Evolutionary conservation across 1,140 invertebrate genomes (phyloP).

Genomic region (Philopotamus ludificatus): DNA sequence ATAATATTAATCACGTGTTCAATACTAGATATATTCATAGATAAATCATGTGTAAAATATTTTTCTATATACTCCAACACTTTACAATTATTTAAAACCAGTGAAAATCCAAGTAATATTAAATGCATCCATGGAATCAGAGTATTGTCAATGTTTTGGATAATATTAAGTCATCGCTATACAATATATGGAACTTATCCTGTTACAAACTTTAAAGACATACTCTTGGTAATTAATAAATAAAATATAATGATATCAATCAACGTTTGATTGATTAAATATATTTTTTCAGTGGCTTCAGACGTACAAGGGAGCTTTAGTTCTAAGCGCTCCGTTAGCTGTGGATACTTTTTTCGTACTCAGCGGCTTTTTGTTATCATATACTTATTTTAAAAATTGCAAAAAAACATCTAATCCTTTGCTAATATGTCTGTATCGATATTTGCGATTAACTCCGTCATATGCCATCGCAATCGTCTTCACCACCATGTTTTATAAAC

Average conservation of each 20-base stretch:
- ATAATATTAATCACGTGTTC: too few species aligned
- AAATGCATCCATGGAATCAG: slow-evolving; percentile 59
- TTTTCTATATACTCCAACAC: neutral
- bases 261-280: neutral
- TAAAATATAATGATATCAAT: neutral
- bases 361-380: neutral
- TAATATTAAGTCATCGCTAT: slow-evolving; percentile 63
- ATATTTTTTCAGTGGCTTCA: neutral
- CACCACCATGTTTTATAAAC: slow-evolving; percentile 56
- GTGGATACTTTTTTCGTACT: neutral
- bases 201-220: slow-evolving; percentile 45
- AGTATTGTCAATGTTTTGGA: slow-evolving; percentile 64
- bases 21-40: too few species aligned
- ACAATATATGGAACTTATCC: slow-evolving; percentile 41
- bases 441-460: slow-evolving; percentile 61
- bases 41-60: too few species aligned
- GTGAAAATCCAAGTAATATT: slow-evolving; percentile 34
- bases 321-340: neutral
- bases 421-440: slow-evolving; percentile 58
- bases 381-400: neutral
- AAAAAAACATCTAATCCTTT: too few species aligned
- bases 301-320: neutral
- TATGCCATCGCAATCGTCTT: slow-evolving; percentile 59
- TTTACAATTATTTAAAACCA: neutral
- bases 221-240: slow-evolving; percentile 31